Base-by-base conservation (phyloP, 2,113 vertebrate species). In the Drymodes brunneopygia region DNA sequence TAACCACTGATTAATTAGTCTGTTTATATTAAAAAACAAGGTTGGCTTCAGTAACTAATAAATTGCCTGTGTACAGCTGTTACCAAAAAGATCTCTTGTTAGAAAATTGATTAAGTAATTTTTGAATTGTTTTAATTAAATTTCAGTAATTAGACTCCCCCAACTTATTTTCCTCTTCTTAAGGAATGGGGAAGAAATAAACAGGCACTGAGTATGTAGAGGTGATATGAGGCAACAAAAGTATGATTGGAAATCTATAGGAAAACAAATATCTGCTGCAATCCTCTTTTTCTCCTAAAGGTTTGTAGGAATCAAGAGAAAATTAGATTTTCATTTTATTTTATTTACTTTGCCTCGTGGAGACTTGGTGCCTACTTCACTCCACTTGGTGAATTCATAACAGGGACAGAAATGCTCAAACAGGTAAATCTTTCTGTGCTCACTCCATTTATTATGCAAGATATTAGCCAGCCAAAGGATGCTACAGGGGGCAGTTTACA, bases 1-100 rank as follows among this genome's bases (percentile, higher is more conserved):
- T 97, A 97, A 92, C 84, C 80, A 56, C 88, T 86, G 92, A 97
- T 97, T 96, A 96, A 97, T 97, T 97, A 92, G 91, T 93, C 91
- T 95, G 80, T 95, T 97, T 97, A 86, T 95, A 94, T 93, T 86
- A 83, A 92, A 96, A 94, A 91, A 23, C 58, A 92, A 56, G 50
- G 12, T 88, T 96, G 91, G 88, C 81, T 92, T 94, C 81, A 71
- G 86, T 81, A 94, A 65, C 92, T 92, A 94, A 88, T 90, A 94
- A 96, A 97, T 93, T 88, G 81, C 66, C 87, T 79, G 89, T 88
- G 92, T 95, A 89, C 72, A 96, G 57, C 73, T 81, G 66, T 92
- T 97, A 91, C 61, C 60, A 83, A 84, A 94, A 95, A 92, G 72
- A 96, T 96, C 81, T 77, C 92, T 95, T 86, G 77, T 93, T 82